Conservation (phyloP, 2,113 vertebrate species). For the Morone saxatilis region DNA sequence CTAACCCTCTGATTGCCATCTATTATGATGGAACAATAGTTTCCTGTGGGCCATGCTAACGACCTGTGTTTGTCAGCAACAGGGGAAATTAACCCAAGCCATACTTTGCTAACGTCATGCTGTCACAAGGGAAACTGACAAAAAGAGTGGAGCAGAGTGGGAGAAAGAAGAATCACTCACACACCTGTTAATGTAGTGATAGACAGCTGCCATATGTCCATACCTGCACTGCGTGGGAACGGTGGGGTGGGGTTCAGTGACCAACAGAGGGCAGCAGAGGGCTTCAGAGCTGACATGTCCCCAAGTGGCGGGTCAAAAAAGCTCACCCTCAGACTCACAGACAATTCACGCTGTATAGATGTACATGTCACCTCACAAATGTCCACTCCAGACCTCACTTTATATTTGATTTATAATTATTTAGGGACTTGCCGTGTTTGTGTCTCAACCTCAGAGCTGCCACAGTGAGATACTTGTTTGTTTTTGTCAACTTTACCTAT, state of each 20-base stretch:
- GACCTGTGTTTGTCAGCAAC: slow-evolving; percentile 75
- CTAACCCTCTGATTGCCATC: slow-evolving; percentile 78
- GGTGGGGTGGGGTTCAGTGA: not conserved
- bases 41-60: slow-evolving; percentile 76
- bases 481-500: slow-evolving; percentile 71
- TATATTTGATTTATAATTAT: slow-evolving; percentile 21
- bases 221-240: slow-evolving; percentile 53
- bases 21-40: slow-evolving; percentile 79
- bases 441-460: slow-evolving; percentile 26
- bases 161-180: slow-evolving; percentile 60
- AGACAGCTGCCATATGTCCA: slow-evolving; percentile 75
- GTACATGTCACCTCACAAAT: slow-evolving; percentile 53
- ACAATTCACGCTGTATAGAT: slow-evolving; percentile 3
- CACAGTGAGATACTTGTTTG: slow-evolving; percentile 48
- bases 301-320: slow-evolving; percentile 34
- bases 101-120: slow-evolving; percentile 58
- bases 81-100: slow-evolving; percentile 79
- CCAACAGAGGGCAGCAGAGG: slow-evolving; percentile 84
- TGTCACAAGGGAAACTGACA: slow-evolving; percentile 59
- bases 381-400: slow-evolving; percentile 37
- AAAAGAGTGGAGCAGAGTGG: slow-evolving; percentile 48
- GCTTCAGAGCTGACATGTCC: slow-evolving; percentile 65
- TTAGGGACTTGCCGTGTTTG: slow-evolving; percentile 5
- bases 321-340: slow-evolving; percentile 14
- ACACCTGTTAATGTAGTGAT: slow-evolving; percentile 74